Evolutionary conservation across 1,140 invertebrate species (phyloP), one percentile per base, ranked within the genome.

Genomic region (Drosophila mauritiana): DNA sequence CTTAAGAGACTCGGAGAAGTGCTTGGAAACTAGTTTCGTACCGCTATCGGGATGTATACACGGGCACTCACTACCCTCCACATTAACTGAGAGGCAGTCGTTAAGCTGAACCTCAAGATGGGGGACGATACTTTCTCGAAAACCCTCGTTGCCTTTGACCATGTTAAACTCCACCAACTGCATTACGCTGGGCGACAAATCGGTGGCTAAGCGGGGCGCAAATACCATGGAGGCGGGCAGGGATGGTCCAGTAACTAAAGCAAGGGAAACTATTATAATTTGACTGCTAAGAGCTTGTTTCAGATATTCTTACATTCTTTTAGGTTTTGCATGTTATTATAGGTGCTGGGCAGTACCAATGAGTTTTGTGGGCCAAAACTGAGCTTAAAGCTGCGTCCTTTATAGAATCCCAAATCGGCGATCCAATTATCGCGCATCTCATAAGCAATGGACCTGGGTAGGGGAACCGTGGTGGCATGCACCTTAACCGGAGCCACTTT

Each of bases 301-400:
- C 1, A 0, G 3, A 1, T 3, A 0, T 0, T 0, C 64, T 43
- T 48, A 88, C 84, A 36, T 31, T 89, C 80, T 5, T 49, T 78
- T 8, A 70, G 7, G n/a, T 51, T 69, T n/a, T 57, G 58, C 17
- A 77, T 34, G 63, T 91, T 88, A 43, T 91, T 86, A 3, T 65
- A 73, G 0, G 91, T 86, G 7, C 73, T 80, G 5, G 90, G 90
- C 45, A 92, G 57, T 48, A 94, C 93, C 7, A 97, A 79, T 0
- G 94, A 94, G 68, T 95, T 94, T n/a, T 93, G 93, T 1, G 95
- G 94, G 0, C 95, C 95, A 95, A 97, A 98, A 0, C 96, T 96
- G 0, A 96, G 94, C 78, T 96, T 95, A 64, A 95, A 96, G 56
- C 94, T 94, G 3, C 96, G 93, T 1, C 95, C 95, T 93, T 94